These are phyloP conservation scores for Deilephila porcellus DNA, from an alignment of 2,888 invertebrate species.

Conservation along the genomic window DNA sequence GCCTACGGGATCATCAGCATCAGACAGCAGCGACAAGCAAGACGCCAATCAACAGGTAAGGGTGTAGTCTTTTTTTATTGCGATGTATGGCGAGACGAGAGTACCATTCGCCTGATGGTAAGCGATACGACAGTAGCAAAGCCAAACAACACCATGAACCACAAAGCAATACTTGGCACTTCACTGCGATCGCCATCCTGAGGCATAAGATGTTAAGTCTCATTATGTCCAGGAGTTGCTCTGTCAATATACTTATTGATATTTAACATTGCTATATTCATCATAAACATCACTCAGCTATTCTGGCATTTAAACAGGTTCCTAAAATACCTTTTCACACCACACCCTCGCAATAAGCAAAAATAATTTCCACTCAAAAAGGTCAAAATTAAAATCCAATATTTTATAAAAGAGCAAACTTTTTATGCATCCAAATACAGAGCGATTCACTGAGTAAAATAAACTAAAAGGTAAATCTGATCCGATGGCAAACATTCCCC, in stretches of 20 bases:
- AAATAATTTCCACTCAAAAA: neutral
- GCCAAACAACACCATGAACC: too few species aligned
- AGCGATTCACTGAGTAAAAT: neutral
- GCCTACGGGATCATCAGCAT: constrained; percentile 57
- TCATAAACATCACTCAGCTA: neutral
- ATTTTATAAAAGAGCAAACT: neutral
- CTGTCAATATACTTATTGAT: neutral
- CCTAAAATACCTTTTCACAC: too few species aligned
- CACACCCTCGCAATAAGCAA: too few species aligned
- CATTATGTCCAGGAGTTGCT: too few species aligned
- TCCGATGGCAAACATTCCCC: constrained; percentile 11
- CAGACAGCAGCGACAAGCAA: constrained; percentile 75
- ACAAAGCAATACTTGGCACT: too few species aligned
- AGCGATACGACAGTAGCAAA: too few species aligned
- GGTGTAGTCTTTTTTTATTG: too few species aligned
- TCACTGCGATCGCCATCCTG: too few species aligned
- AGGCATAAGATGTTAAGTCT: too few species aligned
- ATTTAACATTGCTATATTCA: neutral
- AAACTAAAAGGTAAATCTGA: neutral
- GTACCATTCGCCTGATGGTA: too few species aligned
- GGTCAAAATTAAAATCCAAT: neutral
- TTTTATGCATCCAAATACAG: neutral
- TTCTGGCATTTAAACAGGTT: neutral
- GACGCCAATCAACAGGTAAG: constrained; percentile 69
- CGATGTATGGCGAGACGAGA: too few species aligned